Conservation (phyloP, 2,888 invertebrate species). For the Oscheius sp. region DNA sequence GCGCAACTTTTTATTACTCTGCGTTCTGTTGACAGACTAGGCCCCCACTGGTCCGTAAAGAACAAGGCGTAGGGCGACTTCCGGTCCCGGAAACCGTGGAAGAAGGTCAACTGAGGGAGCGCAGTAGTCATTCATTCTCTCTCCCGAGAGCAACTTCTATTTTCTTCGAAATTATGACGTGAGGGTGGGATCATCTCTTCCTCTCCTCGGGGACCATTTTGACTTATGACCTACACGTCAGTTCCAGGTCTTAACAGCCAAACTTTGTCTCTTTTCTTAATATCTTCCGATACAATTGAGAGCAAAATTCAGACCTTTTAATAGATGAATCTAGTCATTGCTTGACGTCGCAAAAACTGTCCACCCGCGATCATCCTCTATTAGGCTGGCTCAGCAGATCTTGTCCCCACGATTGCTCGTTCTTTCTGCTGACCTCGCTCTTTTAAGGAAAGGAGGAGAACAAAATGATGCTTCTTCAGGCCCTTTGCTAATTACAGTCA, state of each 20-base stretch:
- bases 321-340: not conserved
- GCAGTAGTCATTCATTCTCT: not conserved
- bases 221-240: slow-evolving; percentile 27
- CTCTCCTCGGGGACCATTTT: not conserved
- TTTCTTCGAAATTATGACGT: slow-evolving; percentile 10
- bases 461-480: not conserved
- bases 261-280: not conserved
- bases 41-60: no score
- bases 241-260: not conserved
- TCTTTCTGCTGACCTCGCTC: not conserved
- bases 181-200: slow-evolving; percentile 3
- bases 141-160: not conserved
- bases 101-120: slow-evolving; percentile 12
- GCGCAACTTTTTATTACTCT: no score
- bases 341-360: slow-evolving; percentile 1
- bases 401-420: not conserved
- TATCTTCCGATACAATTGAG: not conserved
- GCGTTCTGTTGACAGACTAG: no score
- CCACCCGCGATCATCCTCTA: not conserved
- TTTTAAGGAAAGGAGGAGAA: not conserved
- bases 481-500: not conserved
- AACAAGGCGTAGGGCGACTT: not conserved
- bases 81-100: slow-evolving; percentile 20
- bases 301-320: no score
- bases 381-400: not conserved